phyloP scores from a whole-genome alignment of 1,140 invertebrate genomes.

The Heterodera schachtii region DNA sequence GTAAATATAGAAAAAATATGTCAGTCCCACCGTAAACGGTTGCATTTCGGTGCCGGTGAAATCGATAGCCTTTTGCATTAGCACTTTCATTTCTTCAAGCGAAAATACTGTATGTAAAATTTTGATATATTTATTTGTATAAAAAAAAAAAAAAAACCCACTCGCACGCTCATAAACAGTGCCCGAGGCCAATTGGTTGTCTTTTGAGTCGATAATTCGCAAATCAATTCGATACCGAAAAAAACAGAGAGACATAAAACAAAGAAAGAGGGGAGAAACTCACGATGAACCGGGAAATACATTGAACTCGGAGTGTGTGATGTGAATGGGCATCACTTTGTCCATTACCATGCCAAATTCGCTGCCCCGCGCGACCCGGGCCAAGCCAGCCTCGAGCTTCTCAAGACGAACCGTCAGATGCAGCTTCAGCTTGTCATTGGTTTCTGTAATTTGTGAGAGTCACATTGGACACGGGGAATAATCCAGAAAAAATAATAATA shows the following conservation, averaged over 20 bases:
- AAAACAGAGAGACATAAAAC: background rate
- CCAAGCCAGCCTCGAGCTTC: slow-evolving; percentile 19
- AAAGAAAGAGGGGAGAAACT: slow-evolving; percentile 1
- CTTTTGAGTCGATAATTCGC: slow-evolving; percentile 5
- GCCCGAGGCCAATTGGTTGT: background rate
- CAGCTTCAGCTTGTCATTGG: slow-evolving; percentile 21
- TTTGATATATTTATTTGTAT: background rate
- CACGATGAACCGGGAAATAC: slow-evolving; percentile 22
- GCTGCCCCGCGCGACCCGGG: slow-evolving; percentile 6
- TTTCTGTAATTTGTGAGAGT: too few relatives aligned
- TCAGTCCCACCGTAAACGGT: slow-evolving; percentile 19
- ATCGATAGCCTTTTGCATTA: slow-evolving; percentile 36
- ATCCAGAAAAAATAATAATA: too few relatives aligned
- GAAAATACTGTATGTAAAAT: slow-evolving; percentile 41
- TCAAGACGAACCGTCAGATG: slow-evolving; percentile 23
- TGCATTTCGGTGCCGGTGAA: slow-evolving; percentile 40
- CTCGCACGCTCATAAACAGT: slow-evolving; percentile 8
- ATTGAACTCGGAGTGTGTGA: slow-evolving; percentile 14
- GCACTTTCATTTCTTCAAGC: slow-evolving; percentile 35
- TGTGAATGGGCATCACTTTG: slow-evolving; percentile 22
- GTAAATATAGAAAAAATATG: background rate
- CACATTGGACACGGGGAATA: too few relatives aligned
- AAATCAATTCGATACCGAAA: slow-evolving; percentile 25
- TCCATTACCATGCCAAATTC: slow-evolving; percentile 23
- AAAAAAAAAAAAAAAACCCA: background rate